Conservation (phyloP, 2,888 invertebrate genomes). For the Plebejus argus region DNA sequence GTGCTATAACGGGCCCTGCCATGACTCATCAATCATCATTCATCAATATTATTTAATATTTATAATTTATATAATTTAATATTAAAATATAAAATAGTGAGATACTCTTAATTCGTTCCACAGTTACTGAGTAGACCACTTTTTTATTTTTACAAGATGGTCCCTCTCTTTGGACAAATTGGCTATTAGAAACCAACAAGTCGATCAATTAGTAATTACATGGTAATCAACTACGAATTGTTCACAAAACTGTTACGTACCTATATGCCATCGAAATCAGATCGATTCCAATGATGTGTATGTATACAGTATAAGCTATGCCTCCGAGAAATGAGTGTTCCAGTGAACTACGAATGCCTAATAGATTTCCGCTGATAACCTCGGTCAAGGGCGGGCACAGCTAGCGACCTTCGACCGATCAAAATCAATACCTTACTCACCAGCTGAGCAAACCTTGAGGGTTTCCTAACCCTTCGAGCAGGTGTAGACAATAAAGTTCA, state of each 20-base stretch:
- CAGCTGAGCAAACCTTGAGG: not conserved
- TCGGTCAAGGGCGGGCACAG: constrained; percentile 24
- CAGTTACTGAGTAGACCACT: too few species aligned
- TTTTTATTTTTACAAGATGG: too few species aligned
- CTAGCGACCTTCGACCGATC: not conserved
- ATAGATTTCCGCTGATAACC: constrained; percentile 21
- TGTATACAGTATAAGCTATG: not conserved
- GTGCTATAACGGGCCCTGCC: not conserved
- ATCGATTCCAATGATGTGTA: not conserved
- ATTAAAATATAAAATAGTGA: too few species aligned
- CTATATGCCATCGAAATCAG: constrained; percentile 2
- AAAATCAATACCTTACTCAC: constrained; percentile 5
- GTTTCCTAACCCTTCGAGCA: constrained; percentile 11
- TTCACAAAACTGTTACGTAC: not conserved
- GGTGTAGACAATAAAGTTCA: not conserved
- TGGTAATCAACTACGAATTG: not conserved
- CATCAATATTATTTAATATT: too few species aligned
- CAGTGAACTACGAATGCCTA: constrained; percentile 26
- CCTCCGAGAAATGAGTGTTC: constrained; percentile 19
- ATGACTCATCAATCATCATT: not conserved
- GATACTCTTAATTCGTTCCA: too few species aligned
- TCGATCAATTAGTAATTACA: not conserved
- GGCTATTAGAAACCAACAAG: not conserved
- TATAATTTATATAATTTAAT: too few species aligned
- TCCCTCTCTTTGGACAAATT: not conserved